A percentile compares a stretch with the other conserved stretches of the same genome.
phyloP scores from a whole-genome alignment of 2,797 vertebrate genomes.

The Coreius guichenoti region DNA sequence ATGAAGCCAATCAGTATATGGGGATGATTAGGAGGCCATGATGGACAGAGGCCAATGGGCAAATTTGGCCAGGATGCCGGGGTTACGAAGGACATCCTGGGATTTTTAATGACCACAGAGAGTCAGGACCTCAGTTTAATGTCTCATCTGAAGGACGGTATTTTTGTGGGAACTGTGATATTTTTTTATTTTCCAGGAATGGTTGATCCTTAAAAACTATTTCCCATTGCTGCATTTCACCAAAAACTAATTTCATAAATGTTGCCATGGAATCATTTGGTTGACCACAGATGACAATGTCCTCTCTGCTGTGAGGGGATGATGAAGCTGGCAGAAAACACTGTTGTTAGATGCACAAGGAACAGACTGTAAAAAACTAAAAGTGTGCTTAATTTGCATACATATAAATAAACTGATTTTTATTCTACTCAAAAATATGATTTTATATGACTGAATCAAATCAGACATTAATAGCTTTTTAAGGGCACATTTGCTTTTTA shows the following conservation, averaged over 20 bases:
- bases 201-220: neutral
- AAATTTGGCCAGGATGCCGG: too few relatives aligned
- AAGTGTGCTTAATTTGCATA: neutral
- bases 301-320: neutral
- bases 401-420: neutral
- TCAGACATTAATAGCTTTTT: neutral
- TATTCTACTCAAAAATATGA: neutral
- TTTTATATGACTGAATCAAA: neutral
- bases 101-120: too few relatives aligned
- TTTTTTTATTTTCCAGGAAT: too few relatives aligned
- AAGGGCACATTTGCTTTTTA: neutral
- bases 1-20: too few relatives aligned
- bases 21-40: too few relatives aligned
- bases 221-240: neutral
- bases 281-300: neutral
- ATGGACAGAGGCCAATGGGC: too few relatives aligned
- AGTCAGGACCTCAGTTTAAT: too few relatives aligned
- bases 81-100: too few relatives aligned
- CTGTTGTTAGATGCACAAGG: conserved; percentile 7
- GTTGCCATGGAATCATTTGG: neutral
- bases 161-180: too few relatives aligned
- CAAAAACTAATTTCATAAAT: neutral
- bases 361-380: too few relatives aligned
- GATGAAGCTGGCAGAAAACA: conserved; percentile 9
- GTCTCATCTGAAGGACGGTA: too few relatives aligned